These are phyloP conservation scores for Plutomurus gul DNA, from an alignment of 1,140 invertebrate genomes.

Conservation along the genomic window DNA sequence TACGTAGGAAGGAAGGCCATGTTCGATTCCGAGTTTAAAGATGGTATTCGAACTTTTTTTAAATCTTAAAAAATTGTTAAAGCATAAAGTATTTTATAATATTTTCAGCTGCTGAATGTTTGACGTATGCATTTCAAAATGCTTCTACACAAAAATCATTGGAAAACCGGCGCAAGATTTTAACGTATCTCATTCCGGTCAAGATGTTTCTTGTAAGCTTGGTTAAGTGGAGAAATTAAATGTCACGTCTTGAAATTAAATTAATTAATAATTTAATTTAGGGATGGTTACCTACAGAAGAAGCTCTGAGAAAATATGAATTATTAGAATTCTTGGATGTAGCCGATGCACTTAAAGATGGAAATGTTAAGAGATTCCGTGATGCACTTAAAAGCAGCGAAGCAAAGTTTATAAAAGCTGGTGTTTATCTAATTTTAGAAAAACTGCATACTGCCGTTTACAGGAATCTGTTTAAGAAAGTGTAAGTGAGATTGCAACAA, in stretches of 20 bases:
- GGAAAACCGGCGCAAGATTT: constrained; percentile 90
- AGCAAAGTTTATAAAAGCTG: constrained; percentile 89
- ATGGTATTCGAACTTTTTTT: constrained; percentile 61
- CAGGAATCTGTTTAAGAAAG: constrained; percentile 95
- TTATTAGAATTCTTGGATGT: constrained; percentile 88
- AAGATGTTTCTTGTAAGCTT: constrained; percentile 83
- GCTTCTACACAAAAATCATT: constrained; percentile 77
- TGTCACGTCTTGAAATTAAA: too few relatives aligned
- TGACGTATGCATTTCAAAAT: constrained; percentile 87
- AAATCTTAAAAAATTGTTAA: not conserved
- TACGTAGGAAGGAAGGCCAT: constrained; percentile 96
- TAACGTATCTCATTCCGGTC: constrained; percentile 95
- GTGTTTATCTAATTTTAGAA: constrained; percentile 95
- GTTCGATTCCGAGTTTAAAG: constrained; percentile 95
- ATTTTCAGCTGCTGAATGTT: constrained; percentile 81
- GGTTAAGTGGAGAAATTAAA: too few relatives aligned
- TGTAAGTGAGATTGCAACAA: too few relatives aligned
- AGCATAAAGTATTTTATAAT: too few relatives aligned
- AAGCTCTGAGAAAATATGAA: constrained; percentile 85
- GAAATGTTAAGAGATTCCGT: constrained; percentile 84
- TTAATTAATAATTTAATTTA: constrained; percentile 52
- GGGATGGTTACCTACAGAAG: constrained; percentile 83
- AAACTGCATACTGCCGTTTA: constrained; percentile 94
- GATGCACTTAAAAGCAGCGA: constrained; percentile 84
- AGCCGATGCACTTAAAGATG: constrained; percentile 82